Conservation (phyloP, 2,797 vertebrate species). For the Sebastes iracundus region DNA sequence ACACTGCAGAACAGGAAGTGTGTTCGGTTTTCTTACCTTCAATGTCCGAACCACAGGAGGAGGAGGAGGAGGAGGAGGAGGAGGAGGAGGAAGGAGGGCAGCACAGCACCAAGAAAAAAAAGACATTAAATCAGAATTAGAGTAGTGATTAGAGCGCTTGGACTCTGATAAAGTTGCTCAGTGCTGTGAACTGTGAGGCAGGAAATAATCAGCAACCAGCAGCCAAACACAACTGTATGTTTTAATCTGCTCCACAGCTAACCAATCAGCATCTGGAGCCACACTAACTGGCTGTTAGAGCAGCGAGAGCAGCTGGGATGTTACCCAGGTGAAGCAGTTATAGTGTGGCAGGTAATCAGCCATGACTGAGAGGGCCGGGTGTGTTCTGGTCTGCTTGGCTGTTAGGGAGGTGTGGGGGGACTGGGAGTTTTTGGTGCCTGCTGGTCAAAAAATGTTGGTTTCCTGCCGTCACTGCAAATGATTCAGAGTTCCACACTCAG, state of each 20-base stretch:
- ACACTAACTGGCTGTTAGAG: not conserved
- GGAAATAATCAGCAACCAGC: not conserved
- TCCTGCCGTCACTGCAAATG: not conserved
- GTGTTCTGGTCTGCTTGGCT: not conserved
- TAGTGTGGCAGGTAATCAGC: constrained; percentile 25
- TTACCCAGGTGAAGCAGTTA: constrained; percentile 2
- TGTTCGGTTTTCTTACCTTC: constrained; percentile 30
- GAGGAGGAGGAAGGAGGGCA: not conserved
- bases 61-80: not conserved
- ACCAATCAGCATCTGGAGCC: constrained; percentile 10
- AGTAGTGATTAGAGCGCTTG: not conserved
- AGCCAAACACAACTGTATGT: not conserved
- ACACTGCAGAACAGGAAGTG: not conserved
- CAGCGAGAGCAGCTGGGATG: constrained; percentile 1
- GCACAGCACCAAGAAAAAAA: not conserved
- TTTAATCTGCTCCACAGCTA: not conserved
- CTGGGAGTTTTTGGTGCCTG: not conserved
- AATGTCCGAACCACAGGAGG: not conserved
- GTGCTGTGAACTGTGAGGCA: not conserved
- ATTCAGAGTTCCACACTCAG: not conserved
- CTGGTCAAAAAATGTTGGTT: not conserved
- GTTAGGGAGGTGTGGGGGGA: not conserved
- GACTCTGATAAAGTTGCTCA: not conserved
- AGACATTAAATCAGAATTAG: not conserved
- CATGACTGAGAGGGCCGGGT: not conserved